These are phyloP conservation scores for Standfussiana lucernea DNA, from an alignment of 2,888 invertebrate genomes.

Conservation along the genomic window DNA sequence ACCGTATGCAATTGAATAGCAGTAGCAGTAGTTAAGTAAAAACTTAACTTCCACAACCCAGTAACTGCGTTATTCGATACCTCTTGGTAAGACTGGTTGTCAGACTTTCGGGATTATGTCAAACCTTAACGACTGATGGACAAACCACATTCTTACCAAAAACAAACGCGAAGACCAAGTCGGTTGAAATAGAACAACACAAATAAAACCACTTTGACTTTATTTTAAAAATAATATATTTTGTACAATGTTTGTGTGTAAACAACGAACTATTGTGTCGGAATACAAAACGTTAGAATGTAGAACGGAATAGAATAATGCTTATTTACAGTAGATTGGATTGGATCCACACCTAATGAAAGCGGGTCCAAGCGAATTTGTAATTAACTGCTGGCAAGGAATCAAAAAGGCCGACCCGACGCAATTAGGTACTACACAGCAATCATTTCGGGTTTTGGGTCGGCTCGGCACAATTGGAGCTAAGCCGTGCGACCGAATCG, in stretches of 20 bases:
- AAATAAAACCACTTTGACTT: conserved; percentile 78
- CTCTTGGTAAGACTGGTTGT: neutral
- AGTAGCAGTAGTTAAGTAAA: too few species aligned
- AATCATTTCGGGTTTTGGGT: neutral
- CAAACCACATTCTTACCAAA: neutral
- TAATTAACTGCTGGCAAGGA: conserved; percentile 42
- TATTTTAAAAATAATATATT: conserved; percentile 85
- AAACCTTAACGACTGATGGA: neutral
- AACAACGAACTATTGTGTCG: conserved; percentile 53
- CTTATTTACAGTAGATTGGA: conserved; percentile 31
- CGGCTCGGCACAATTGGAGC: neutral
- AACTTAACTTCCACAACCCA: neutral
- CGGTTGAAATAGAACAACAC: conserved; percentile 27
- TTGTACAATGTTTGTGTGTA: conserved; percentile 81
- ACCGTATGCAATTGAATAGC: neutral
- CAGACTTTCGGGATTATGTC: neutral
- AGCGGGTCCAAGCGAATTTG: conserved; percentile 8
- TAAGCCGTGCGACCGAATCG: neutral
- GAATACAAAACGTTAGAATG: conserved; percentile 64
- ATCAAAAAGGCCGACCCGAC: neutral
- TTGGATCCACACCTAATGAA: conserved; percentile 11
- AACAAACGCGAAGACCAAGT: neutral
- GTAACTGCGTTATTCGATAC: neutral
- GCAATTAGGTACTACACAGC: neutral
- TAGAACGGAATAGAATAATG: conserved; percentile 55